Evolutionary conservation across 2,113 vertebrate species (phyloP).

Genomic region (Ciconia maguari): DNA sequence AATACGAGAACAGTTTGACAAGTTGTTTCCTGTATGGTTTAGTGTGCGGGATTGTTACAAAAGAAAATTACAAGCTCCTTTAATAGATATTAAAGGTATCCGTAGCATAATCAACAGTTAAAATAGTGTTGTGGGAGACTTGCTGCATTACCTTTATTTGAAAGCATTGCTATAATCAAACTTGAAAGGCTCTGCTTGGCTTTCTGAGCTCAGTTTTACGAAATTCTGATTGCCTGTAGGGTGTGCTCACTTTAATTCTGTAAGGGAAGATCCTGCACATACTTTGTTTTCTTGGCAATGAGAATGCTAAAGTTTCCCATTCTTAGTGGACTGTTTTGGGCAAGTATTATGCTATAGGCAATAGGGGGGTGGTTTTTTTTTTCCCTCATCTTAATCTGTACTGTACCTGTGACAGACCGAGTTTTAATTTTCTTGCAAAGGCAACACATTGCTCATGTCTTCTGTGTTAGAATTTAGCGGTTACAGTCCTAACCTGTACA

Average conservation of each 20-base stretch:
- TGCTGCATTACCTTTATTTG: not conserved
- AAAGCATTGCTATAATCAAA: not conserved
- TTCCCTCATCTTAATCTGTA: not conserved
- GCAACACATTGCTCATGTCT: not conserved
- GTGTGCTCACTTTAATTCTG: not conserved
- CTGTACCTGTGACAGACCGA: not conserved
- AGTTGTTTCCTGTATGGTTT: not conserved
- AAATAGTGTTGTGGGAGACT: not conserved
- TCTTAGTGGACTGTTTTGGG: not conserved
- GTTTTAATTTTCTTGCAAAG: not conserved
- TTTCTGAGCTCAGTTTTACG: not conserved
- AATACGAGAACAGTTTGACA: not conserved
- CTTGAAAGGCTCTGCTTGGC: not conserved
- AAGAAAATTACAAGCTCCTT: not conserved
- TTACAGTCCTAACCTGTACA: not conserved
- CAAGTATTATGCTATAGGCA: not conserved
- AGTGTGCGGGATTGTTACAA: not conserved
- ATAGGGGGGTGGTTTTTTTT: not conserved
- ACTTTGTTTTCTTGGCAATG: not conserved
- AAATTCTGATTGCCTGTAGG: not conserved
- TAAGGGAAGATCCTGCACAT: not conserved
- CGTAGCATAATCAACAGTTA: not conserved
- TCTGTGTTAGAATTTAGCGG: not conserved
- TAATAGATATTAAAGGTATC: not conserved
- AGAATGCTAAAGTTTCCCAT: not conserved